phyloP scores from a whole-genome alignment of 64 coral and sea anemone genomes.

The Platygyra sinensis region DNA sequence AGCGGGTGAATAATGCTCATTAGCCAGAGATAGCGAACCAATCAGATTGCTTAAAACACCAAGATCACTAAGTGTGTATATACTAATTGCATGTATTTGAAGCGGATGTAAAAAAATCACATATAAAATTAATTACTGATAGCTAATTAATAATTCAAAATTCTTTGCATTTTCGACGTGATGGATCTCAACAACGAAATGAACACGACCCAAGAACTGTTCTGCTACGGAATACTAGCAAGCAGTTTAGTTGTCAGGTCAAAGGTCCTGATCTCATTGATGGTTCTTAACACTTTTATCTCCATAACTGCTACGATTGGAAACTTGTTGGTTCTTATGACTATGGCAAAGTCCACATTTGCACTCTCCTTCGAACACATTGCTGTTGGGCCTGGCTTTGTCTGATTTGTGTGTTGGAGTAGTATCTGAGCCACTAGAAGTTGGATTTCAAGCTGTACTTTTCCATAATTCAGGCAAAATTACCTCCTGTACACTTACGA shows the following conservation, averaged over 20 bases:
- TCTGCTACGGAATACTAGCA: background rate
- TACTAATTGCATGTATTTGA: too few species aligned
- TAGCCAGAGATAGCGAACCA: too few species aligned
- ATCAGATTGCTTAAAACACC: too few species aligned
- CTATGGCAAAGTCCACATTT: conserved; percentile 24
- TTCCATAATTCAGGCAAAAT: background rate
- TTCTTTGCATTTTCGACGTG: too few species aligned
- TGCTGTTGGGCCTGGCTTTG: conserved; percentile 17
- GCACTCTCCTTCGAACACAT: too few species aligned
- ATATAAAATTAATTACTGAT: too few species aligned
- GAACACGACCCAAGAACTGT: background rate
- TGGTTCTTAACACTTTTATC: background rate
- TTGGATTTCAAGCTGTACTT: background rate
- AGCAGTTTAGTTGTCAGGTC: background rate
- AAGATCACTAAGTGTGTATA: too few species aligned
- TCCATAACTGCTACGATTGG: background rate
- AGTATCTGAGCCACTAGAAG: background rate
- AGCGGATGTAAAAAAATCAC: too few species aligned
- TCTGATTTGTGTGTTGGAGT: conserved; percentile 20
- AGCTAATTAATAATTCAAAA: too few species aligned
- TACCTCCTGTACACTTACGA: background rate
- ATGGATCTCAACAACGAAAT: too few species aligned
- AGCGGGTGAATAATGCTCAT: too few species aligned
- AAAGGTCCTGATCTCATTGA: background rate
- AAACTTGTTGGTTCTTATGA: background rate